A percentile compares a stretch with the other conserved stretches of the same genome.
Evolutionary conservation across 2,888 invertebrate genomes (phyloP).

Genomic region (Lepidochrysops patricia): DNA sequence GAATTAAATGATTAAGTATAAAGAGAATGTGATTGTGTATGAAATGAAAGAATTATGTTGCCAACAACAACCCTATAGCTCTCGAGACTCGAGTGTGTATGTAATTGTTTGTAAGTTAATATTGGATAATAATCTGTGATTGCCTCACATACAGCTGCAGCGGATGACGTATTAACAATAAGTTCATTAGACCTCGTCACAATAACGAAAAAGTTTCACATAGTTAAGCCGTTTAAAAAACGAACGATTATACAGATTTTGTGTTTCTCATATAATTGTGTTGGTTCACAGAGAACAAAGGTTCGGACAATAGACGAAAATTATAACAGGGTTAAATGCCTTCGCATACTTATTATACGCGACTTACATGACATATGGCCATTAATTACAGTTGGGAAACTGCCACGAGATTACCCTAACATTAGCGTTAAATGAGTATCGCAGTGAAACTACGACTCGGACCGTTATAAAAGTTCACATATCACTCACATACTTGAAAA

Average conservation of each 20-base stretch:
- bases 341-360: slow-evolving; percentile 66
- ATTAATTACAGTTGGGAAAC: slow-evolving; percentile 51
- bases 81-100: too few species aligned
- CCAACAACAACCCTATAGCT: background rate
- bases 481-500: slow-evolving; percentile 20
- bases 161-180: slow-evolving; percentile 33
- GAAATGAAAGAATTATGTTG: background rate
- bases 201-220: slow-evolving; percentile 67
- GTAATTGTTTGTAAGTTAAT: background rate
- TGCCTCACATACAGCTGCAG: background rate
- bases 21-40: background rate
- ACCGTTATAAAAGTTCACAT: slow-evolving; percentile 23
- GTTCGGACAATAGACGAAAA: slow-evolving; percentile 68
- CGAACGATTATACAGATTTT: slow-evolving; percentile 68
- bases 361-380: slow-evolving; percentile 61
- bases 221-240: slow-evolving; percentile 68
- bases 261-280: slow-evolving; percentile 64
- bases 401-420: slow-evolving; percentile 18
- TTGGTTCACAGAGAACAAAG: slow-evolving; percentile 70
- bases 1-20: background rate
- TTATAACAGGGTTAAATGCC: slow-evolving; percentile 64
- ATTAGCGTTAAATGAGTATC: slow-evolving; percentile 7
- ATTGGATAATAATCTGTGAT: background rate
- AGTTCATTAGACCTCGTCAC: slow-evolving; percentile 46
- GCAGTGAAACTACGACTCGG: background rate